Evolutionary conservation across 2,113 vertebrate species (phyloP).

Genomic region (Nesospiza acunhae): DNA sequence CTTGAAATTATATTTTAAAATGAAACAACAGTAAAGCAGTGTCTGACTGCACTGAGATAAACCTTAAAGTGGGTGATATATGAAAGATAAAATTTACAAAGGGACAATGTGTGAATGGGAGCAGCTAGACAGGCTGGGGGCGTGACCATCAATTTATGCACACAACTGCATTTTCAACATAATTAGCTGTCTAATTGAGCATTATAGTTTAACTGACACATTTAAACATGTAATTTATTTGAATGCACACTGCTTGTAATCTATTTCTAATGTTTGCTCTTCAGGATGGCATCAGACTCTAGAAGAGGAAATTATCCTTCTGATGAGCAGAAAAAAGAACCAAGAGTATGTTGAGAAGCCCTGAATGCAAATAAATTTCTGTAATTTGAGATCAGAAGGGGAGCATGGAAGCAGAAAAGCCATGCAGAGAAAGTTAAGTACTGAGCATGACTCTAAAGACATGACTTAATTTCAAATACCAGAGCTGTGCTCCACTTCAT

Average conservation of each 20-base stretch:
- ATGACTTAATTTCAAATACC: neutral
- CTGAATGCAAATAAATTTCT: neutral
- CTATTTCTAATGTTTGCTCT: slow-evolving; percentile 15
- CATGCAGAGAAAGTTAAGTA: neutral
- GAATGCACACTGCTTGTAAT: neutral
- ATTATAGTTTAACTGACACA: slow-evolving; percentile 35
- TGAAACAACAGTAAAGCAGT: neutral
- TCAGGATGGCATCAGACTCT: neutral
- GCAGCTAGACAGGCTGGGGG: slow-evolving; percentile 14
- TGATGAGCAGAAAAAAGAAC: neutral
- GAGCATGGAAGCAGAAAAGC: neutral
- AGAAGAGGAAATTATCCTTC: neutral
- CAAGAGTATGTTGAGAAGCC: neutral
- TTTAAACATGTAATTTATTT: slow-evolving; percentile 66
- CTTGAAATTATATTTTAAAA: neutral
- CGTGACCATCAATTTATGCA: slow-evolving; percentile 8
- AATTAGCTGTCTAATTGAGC: slow-evolving; percentile 72
- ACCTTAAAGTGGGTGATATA: neutral
- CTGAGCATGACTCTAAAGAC: neutral
- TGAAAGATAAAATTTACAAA: neutral
- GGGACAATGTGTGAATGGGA: neutral
- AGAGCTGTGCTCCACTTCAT: neutral
- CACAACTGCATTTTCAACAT: slow-evolving; percentile 64
- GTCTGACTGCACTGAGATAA: neutral
- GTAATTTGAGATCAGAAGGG: neutral